Evolutionary conservation across 2,113 vertebrate species (phyloP), one percentile per base, ranked within the genome.

Genomic region (Meles meles): DNA sequence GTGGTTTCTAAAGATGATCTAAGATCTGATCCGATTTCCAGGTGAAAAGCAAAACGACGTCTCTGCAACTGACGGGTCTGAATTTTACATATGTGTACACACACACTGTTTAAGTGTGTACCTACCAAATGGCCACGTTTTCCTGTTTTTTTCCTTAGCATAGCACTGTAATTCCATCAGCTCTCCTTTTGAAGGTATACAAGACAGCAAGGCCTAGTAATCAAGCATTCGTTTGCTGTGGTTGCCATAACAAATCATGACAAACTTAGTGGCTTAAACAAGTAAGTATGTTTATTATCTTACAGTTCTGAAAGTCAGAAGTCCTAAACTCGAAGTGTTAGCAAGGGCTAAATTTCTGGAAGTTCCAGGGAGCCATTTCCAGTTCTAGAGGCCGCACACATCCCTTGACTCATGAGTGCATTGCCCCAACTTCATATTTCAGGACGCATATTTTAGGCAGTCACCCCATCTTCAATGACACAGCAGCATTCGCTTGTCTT

Each of bases 31-130:
- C 21, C 63, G 49, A 76, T 81, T 94, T 96, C 18, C 94, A 93
- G 15, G 39, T 81, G 83, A 57, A 90, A 94, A 94, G 29, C 65
- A 97, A 97, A 81, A 55, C 3, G 88, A 95, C 88, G 15, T 85
- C 52, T 81, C 21, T 63, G 49, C 42, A 52, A 69, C 27, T 63
- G 25, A 59, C 76, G 15, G 25, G 18, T 5, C 42, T 71, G n/a
- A 94, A 81, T 94, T 92, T 61, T 61, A 29, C 25, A 29, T 61
- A 61, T 29, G 27, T 63, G 27, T 63, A 63, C 12, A 65, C 63
- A 82, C 6, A 94, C 63, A 31, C 25, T 84, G 17, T 20, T 63
- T 67, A 76, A 27, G 34, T 39, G 89, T 85, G 65, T 77, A 47
- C 21, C 52, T 34, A 88, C 5, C 29, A 55, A 91, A 83, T 0